phyloP scores from a whole-genome alignment of 2,888 invertebrate species.

The Thera obeliscata region DNA sequence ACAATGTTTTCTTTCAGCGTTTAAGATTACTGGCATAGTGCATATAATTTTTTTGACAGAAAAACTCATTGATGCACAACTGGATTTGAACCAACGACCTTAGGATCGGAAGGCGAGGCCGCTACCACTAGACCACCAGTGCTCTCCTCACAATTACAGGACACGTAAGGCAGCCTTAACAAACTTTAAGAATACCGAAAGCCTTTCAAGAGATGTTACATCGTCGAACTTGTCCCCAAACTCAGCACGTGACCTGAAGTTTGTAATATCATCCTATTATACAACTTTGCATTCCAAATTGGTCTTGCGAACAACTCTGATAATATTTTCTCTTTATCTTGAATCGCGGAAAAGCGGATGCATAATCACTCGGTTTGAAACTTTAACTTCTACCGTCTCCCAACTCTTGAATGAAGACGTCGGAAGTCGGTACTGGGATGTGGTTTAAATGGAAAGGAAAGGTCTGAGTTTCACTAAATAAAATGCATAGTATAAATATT shows the following conservation, averaged over 20 bases:
- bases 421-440: constrained; percentile 15
- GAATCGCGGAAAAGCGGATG: constrained; percentile 17
- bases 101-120: no score
- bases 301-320: constrained; percentile 24
- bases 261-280: constrained; percentile 4
- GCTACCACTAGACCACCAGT: no score
- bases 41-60: no score
- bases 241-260: neutral
- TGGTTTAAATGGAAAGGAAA: constrained; percentile 3
- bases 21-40: no score
- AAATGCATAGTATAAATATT: no score
- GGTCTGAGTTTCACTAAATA: neutral
- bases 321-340: constrained; percentile 32
- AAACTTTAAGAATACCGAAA: neutral
- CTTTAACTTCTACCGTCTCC: constrained; percentile 20
- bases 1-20: no score
- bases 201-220: constrained; percentile 2
- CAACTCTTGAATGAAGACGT: constrained; percentile 25
- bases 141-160: no score
- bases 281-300: constrained; percentile 15
- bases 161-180: neutral
- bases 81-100: no score
- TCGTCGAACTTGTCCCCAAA: neutral
- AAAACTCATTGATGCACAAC: no score
- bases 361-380: constrained; percentile 24